Conservation (phyloP, 2,113 vertebrate genomes). For the Calyptommatus sinebrachiatus region DNA sequence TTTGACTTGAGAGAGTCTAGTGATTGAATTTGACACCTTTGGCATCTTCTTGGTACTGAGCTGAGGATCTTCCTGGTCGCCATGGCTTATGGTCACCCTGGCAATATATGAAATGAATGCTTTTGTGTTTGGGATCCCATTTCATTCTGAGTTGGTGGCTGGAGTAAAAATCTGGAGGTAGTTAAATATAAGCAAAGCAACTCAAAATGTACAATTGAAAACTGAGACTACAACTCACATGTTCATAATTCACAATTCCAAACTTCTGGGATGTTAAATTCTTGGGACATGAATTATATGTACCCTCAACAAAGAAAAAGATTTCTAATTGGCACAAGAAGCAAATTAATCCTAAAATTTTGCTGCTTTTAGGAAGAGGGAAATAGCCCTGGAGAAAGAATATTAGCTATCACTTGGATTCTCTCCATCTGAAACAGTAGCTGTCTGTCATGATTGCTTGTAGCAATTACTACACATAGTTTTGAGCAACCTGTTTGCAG, state of each 20-base stretch:
- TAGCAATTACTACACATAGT: not conserved
- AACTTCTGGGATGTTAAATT: not conserved
- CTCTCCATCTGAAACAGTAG: not conserved
- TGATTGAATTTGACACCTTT: not conserved
- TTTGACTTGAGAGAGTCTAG: not conserved
- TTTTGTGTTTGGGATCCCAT: not conserved
- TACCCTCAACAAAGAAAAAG: not conserved
- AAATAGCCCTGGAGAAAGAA: not conserved
- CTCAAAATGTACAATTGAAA: not conserved
- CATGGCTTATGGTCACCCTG: not conserved
- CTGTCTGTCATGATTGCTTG: not conserved
- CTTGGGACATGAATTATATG: not conserved
- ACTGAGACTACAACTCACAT: not conserved
- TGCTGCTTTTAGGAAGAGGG: not conserved
- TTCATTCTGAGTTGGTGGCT: conserved; percentile 3
- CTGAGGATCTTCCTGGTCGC: not conserved
- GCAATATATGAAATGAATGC: not conserved
- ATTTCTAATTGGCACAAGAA: not conserved
- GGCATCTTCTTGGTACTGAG: no score
- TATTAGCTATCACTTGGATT: not conserved
- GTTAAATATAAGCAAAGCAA: not conserved
- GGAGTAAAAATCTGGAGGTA: not conserved
- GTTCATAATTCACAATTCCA: not conserved
- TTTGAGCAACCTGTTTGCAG: conserved; percentile 9
- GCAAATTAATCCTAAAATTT: not conserved